phyloP scores from a whole-genome alignment of 2,888 invertebrate genomes.

The Meta bourneti region DNA sequence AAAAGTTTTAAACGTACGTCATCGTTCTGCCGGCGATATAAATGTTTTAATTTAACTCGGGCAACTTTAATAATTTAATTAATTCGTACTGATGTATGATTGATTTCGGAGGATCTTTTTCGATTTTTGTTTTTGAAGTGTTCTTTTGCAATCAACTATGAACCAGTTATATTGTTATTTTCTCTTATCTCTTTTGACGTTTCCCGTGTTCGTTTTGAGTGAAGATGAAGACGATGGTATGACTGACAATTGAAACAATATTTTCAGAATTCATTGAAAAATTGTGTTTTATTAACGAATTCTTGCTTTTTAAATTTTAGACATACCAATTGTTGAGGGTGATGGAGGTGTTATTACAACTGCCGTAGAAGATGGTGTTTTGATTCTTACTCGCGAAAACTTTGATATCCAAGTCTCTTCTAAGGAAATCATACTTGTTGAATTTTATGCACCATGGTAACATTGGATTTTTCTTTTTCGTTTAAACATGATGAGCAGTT shows the following conservation, averaged over 20 bases:
- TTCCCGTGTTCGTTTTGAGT: slow-evolving; percentile 4
- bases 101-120: not conserved
- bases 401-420: slow-evolving; percentile 81
- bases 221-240: slow-evolving; percentile 32
- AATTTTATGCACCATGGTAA: slow-evolving; percentile 85
- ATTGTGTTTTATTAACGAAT: not conserved
- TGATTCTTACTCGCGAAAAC: slow-evolving; percentile 81
- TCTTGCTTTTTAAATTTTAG: slow-evolving; percentile 68
- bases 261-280: not conserved
- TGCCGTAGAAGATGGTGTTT: slow-evolving; percentile 81
- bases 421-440: slow-evolving; percentile 82
- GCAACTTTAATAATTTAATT: not conserved
- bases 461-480: too few relatives aligned
- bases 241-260: not conserved
- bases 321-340: slow-evolving; percentile 79
- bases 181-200: slow-evolving; percentile 1
- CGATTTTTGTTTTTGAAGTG: not conserved
- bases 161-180: not conserved
- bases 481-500: too few relatives aligned
- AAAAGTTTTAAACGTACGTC: not conserved
- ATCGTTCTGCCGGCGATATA: not conserved
- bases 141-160: slow-evolving; percentile 4
- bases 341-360: slow-evolving; percentile 79
- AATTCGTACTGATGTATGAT: too few relatives aligned
- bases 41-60: not conserved